These are phyloP conservation scores for Takifugu bimaculatus DNA, from an alignment of 2,113 vertebrate species.

Conservation along the genomic window DNA sequence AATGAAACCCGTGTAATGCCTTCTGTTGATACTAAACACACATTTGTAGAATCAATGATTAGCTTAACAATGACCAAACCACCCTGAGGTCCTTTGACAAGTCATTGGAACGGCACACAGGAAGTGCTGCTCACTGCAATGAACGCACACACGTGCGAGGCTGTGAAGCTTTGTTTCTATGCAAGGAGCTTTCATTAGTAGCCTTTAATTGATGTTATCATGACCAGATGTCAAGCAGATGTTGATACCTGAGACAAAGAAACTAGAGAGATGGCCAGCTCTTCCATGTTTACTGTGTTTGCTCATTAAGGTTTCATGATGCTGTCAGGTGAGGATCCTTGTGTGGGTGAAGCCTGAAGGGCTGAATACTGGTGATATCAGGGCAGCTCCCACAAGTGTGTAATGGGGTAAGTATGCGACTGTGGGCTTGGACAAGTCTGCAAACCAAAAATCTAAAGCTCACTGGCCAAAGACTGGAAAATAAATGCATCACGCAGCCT, in stretches of 20 bases:
- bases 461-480: not conserved
- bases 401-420: not conserved
- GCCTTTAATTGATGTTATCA: not conserved
- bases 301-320: slow-evolving; percentile 44
- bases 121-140: slow-evolving; percentile 8
- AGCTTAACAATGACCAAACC: slow-evolving; percentile 18
- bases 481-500: slow-evolving; percentile 3
- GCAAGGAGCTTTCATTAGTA: not conserved
- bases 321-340: slow-evolving; percentile 12
- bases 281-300: slow-evolving; percentile 52
- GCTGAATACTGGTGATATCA: not conserved
- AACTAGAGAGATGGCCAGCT: slow-evolving; percentile 34
- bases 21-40: too few species aligned
- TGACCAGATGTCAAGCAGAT: slow-evolving; percentile 33
- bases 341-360: not conserved
- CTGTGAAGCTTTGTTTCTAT: not conserved
- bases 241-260: slow-evolving; percentile 23
- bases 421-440: not conserved
- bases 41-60: slow-evolving; percentile 28
- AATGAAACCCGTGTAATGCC: not conserved
- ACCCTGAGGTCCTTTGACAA: slow-evolving; percentile 6
- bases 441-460: not conserved
- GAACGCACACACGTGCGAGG: not conserved
- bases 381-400: not conserved
- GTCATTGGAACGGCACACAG: slow-evolving; percentile 18